Conservation (phyloP, 2,888 invertebrate genomes). For the Caenorhabditis uteleia region DNA sequence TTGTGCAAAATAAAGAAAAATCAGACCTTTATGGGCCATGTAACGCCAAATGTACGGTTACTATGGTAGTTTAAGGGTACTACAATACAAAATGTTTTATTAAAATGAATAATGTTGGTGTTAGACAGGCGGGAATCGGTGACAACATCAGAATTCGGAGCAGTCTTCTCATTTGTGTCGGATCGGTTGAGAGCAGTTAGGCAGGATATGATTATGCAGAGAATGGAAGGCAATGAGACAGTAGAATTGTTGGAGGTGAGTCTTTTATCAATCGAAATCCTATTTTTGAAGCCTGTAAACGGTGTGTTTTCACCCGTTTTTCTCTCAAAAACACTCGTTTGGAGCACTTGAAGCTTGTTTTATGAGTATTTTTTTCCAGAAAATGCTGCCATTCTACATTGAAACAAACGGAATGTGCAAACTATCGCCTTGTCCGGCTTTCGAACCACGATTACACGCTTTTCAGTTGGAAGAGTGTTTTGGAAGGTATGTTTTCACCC, state of each 20-base stretch:
- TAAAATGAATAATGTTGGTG: not conserved
- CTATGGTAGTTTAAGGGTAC: constrained; percentile 40
- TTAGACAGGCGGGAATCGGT: too few species aligned
- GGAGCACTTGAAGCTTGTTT: not conserved
- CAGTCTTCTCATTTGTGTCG: constrained; percentile 42
- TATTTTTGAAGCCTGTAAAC: too few species aligned
- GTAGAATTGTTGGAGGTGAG: constrained; percentile 36
- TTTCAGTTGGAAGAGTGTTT: constrained; percentile 54
- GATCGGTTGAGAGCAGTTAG: constrained; percentile 52
- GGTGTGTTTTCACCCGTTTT: too few species aligned
- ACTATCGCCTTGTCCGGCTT: constrained; percentile 17
- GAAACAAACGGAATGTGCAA: constrained; percentile 37
- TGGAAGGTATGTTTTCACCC: constrained; percentile 19
- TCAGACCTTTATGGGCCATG: constrained; percentile 33
- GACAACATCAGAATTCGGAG: constrained; percentile 21
- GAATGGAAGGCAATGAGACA: constrained; percentile 14
- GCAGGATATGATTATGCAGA: constrained; percentile 51
- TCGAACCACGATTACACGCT: constrained; percentile 45
- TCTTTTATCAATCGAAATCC: not conserved
- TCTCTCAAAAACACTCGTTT: too few species aligned
- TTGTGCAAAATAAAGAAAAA: constrained; percentile 25
- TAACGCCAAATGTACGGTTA: constrained; percentile 23
- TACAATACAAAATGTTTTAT: constrained; percentile 8
- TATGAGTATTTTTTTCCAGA: constrained; percentile 9
- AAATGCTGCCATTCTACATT: constrained; percentile 49